Conservation (phyloP, 2,113 vertebrate genomes). For the Alethe diademata region DNA sequence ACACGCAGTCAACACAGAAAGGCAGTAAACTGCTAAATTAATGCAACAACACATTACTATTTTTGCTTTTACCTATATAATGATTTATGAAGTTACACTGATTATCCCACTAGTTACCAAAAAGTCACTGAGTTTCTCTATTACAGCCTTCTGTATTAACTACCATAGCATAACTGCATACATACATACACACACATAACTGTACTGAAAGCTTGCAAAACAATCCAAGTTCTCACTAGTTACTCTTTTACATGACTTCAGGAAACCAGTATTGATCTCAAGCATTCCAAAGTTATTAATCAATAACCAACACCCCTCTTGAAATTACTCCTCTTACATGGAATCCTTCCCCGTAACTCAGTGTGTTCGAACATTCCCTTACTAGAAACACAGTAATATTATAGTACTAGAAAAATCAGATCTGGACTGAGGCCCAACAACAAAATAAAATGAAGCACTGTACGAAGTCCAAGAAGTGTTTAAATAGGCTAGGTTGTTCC, state of each 20-base stretch:
- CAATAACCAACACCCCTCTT: neutral
- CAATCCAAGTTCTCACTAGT: neutral
- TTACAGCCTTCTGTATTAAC: neutral
- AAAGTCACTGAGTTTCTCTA: neutral
- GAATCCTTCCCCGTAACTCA: neutral
- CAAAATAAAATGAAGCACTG: neutral
- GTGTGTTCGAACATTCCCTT: neutral
- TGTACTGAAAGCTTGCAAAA: neutral
- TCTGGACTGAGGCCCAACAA: neutral
- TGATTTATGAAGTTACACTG: neutral
- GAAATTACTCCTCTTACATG: neutral
- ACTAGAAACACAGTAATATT: neutral
- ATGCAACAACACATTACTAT: neutral
- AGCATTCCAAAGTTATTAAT: neutral
- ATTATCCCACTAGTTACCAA: neutral
- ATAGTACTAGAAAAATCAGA: neutral
- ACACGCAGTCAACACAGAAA: neutral
- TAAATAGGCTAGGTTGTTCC: neutral
- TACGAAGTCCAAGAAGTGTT: neutral
- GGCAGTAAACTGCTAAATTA: neutral
- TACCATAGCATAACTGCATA: neutral
- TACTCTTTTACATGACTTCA: neutral
- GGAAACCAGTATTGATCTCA: accelerated
- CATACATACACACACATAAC: accelerated
- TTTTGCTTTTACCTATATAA: neutral